phyloP scores from a whole-genome alignment of 2,888 invertebrate species.

The Drosophila quasianomalipes region DNA sequence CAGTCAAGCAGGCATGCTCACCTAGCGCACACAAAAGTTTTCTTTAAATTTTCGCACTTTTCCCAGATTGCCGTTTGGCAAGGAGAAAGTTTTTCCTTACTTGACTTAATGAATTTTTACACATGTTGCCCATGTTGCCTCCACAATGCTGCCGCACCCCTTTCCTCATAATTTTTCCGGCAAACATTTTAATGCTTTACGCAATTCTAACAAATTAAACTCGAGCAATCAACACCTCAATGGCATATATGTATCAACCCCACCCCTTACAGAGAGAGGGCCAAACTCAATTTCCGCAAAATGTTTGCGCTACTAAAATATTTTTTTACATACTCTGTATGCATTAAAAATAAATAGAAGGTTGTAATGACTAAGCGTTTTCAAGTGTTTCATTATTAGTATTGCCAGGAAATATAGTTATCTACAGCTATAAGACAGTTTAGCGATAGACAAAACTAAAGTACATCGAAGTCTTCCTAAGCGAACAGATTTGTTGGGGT shows the following conservation, averaged over 20 bases:
- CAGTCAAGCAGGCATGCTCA: slow-evolving; percentile 37
- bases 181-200: slow-evolving; percentile 80
- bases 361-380: neutral
- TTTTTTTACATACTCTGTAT: slow-evolving; percentile 30
- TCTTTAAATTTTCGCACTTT: slow-evolving; percentile 79
- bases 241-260: slow-evolving; percentile 1
- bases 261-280: slow-evolving; percentile 1
- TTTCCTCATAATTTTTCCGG: slow-evolving; percentile 66
- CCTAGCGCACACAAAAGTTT: slow-evolving; percentile 60
- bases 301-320: slow-evolving; percentile 56
- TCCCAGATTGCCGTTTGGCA: slow-evolving; percentile 58
- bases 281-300: slow-evolving; percentile 76
- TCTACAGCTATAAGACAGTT: neutral
- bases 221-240: slow-evolving; percentile 79
- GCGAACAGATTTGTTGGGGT: neutral
- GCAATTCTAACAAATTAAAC: slow-evolving; percentile 80
- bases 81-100: slow-evolving; percentile 68
- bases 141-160: neutral
- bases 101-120: slow-evolving; percentile 72
- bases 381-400: neutral
- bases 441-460: rapidly evolving
- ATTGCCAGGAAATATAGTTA: neutral
- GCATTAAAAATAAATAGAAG: neutral
- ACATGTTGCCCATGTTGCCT: slow-evolving; percentile 42
- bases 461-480: neutral